Base-by-base conservation (phyloP, 2,797 vertebrate species). In the Acanthurus lineatus region DNA sequence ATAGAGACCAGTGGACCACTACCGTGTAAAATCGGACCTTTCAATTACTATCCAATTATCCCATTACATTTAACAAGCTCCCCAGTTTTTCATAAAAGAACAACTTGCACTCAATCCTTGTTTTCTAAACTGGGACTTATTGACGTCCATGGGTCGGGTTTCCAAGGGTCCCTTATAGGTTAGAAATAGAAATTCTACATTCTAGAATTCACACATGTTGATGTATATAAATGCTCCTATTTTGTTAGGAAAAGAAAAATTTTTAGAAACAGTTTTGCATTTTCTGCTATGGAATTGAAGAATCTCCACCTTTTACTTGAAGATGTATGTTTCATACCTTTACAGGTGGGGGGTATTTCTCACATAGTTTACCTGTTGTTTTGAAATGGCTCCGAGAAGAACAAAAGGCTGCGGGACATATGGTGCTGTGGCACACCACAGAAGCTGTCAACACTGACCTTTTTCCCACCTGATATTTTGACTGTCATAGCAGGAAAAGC, bases 1-100 rank as follows among this genome's bases (percentile, higher is more conserved):
- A 25, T 53, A 25, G 70, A 42, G 52, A 73, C 81, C 85, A 80
- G 6, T 73, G 87, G 81, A 81, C 76, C 73, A 84, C 84, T 85
- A 73, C 73, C 45, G 80, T 73, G 61, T 56, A 83, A 85, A 77
- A 81, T 84, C 75, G 76, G 86, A 83, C 64, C 57, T 82, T 88
- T 81, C 77, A 86, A 83, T 63, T 22, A 48, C 17, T 0, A 10
- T 20, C 42, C 58, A 15, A 69, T 82, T 63, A 78, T 74, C 70
- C 65, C 25, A 54, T 64, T 48, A 54, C 67, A 35, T 78, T 86
- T 69, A 81, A 77, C 75, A 86, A 61, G 56, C 69, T 48, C 6
- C 56, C 11, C 32, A 45, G 45, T 53, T 71, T 65, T 73, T 56
- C 62, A 60, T 45, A 67, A 63, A 38, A 45, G 38, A 40, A 12